A percentile compares a stretch with the other conserved stretches of the same genome.
Conservation (phyloP, 2,888 invertebrate species). For the Andrena hattorfiana region DNA sequence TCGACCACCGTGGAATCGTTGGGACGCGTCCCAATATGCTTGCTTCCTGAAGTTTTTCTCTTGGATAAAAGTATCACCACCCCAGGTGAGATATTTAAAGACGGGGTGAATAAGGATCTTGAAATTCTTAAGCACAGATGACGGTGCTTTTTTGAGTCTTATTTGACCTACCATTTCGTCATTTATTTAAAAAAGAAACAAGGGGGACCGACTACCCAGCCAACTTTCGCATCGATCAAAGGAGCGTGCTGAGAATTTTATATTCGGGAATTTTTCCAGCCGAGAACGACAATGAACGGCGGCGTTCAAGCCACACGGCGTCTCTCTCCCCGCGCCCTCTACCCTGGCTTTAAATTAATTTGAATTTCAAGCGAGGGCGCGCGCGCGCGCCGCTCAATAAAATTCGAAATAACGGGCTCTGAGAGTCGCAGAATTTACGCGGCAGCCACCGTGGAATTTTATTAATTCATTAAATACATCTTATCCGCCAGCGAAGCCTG, state of each 20-base stretch:
- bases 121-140: too few relatives aligned
- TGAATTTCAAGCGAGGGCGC: conserved; percentile 41
- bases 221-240: not conserved
- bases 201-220: not conserved
- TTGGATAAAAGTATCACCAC: too few relatives aligned
- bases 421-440: conserved; percentile 13
- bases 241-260: conserved; percentile 33
- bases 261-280: conserved; percentile 24
- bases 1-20: not conserved
- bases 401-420: conserved; percentile 39
- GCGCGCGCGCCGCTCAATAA: conserved; percentile 18
- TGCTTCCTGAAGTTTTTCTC: too few relatives aligned
- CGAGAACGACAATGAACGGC: not conserved
- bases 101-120: too few relatives aligned
- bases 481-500: not conserved
- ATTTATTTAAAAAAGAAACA: not conserved
- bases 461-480: conserved; percentile 47
- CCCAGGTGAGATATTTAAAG: too few relatives aligned
- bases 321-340: not conserved
- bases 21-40: not conserved
- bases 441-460: conserved; percentile 19
- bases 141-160: not conserved
- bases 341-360: conserved; percentile 39
- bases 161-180: not conserved
- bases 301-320: not conserved